Evolutionary conservation across 2,888 invertebrate species (phyloP).

Genomic region (Brachypterus glaber): DNA sequence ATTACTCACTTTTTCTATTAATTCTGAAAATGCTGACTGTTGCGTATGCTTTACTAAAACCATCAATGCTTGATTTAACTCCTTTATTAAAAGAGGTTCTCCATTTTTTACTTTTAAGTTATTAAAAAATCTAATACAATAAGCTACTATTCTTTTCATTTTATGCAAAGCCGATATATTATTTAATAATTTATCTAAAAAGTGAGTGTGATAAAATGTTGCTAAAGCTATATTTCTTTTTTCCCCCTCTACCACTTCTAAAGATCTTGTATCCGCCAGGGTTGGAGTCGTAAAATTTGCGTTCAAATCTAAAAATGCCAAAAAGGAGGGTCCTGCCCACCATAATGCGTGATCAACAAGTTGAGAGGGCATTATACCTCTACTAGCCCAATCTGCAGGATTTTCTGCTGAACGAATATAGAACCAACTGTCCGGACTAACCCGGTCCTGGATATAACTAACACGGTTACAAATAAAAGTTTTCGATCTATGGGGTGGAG

Average conservation of each 20-base stretch:
- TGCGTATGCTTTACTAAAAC: too few relatives aligned
- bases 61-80: too few relatives aligned
- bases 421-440: neutral
- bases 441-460: conserved; percentile 12
- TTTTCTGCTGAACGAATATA: neutral
- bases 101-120: too few relatives aligned
- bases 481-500: conserved; percentile 10
- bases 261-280: neutral
- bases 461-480: conserved; percentile 16
- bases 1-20: neutral
- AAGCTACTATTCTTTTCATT: neutral
- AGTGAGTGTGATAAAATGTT: too few relatives aligned
- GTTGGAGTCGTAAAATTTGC: neutral
- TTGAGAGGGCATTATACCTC: neutral
- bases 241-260: neutral
- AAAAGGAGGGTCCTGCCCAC: too few relatives aligned
- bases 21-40: neutral
- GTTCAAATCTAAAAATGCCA: too few relatives aligned
- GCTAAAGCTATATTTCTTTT: neutral
- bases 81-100: too few relatives aligned
- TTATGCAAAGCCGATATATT: too few relatives aligned
- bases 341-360: neutral
- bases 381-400: too few relatives aligned
- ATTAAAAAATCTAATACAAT: neutral
- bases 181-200: too few relatives aligned